Conservation (phyloP, 2,113 vertebrate species). For the Lophura nycthemera region DNA sequence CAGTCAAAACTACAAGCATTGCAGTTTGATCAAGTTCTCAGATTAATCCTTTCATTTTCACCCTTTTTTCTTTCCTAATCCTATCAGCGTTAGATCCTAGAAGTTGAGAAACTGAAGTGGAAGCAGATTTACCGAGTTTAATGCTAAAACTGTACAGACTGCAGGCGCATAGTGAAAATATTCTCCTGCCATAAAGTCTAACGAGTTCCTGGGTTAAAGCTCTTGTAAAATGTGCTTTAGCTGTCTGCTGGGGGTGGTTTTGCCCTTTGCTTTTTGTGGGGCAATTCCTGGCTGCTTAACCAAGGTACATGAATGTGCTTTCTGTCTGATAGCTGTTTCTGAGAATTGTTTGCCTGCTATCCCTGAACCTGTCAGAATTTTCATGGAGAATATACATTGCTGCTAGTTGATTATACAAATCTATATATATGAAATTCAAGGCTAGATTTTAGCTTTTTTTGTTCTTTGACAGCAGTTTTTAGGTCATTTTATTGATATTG, state of each 20-base stretch:
- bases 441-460: neutral
- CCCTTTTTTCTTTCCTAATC: constrained; percentile 50
- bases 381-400: accelerated
- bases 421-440: neutral
- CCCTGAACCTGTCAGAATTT: neutral
- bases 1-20: neutral
- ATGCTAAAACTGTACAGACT: constrained; percentile 23
- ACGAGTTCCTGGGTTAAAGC: neutral
- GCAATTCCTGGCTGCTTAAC: constrained; percentile 7
- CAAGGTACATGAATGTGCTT: neutral
- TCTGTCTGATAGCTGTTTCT: neutral
- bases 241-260: constrained; percentile 4
- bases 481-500: neutral
- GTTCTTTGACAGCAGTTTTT: neutral
- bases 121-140: constrained; percentile 5
- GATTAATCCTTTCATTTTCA: constrained; percentile 55
- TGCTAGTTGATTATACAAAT: neutral
- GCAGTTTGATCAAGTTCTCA: constrained; percentile 7
- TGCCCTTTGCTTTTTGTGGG: constrained; percentile 30
- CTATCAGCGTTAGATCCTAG: neutral
- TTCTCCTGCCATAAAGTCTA: constrained; percentile 33
- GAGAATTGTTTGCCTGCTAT: neutral
- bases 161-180: constrained; percentile 16
- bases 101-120: constrained; percentile 29
- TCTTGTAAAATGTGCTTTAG: constrained; percentile 48